A percentile compares a stretch with the other conserved stretches of the same genome.
These are phyloP conservation scores for Carabus problematicus DNA, from an alignment of 2,888 invertebrate genomes.

Conservation along the genomic window DNA sequence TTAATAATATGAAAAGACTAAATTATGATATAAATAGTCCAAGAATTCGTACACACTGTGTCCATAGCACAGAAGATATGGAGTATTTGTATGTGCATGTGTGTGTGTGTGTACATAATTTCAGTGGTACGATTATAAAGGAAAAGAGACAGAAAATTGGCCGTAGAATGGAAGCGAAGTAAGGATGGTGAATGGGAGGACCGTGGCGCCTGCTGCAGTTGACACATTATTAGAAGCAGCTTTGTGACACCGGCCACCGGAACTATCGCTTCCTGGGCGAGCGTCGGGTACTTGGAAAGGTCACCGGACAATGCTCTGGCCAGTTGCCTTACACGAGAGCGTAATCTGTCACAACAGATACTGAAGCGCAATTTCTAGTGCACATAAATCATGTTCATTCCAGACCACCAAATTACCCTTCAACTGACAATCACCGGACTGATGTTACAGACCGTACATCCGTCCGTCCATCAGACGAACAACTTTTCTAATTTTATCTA, in stretches of 20 bases:
- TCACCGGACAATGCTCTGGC: constrained; percentile 12
- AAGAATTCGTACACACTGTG: too few relatives aligned
- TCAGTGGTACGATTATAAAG: too few relatives aligned
- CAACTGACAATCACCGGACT: too few relatives aligned
- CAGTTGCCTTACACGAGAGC: background rate
- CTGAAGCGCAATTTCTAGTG: constrained; percentile 20
- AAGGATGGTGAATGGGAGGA: background rate
- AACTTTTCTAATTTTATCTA: too few relatives aligned
- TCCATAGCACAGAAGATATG: too few relatives aligned
- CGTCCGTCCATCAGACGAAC: too few relatives aligned
- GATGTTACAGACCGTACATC: too few relatives aligned
- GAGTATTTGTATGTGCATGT: too few relatives aligned
- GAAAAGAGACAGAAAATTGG: background rate
- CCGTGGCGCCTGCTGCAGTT: constrained; percentile 32
- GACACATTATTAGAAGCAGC: constrained; percentile 40
- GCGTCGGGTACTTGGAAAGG: constrained; percentile 1
- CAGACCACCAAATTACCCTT: too few relatives aligned
- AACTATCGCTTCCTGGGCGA: constrained; percentile 35
- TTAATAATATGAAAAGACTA: too few relatives aligned
- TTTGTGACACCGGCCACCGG: constrained; percentile 33
- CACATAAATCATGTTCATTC: constrained; percentile 27
- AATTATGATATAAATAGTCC: too few relatives aligned
- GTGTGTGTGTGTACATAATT: too few relatives aligned
- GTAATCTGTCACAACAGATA: background rate
- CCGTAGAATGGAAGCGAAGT: background rate